Conservation (phyloP, 1,140 invertebrate species). For the Hyles euphorbiae region DNA sequence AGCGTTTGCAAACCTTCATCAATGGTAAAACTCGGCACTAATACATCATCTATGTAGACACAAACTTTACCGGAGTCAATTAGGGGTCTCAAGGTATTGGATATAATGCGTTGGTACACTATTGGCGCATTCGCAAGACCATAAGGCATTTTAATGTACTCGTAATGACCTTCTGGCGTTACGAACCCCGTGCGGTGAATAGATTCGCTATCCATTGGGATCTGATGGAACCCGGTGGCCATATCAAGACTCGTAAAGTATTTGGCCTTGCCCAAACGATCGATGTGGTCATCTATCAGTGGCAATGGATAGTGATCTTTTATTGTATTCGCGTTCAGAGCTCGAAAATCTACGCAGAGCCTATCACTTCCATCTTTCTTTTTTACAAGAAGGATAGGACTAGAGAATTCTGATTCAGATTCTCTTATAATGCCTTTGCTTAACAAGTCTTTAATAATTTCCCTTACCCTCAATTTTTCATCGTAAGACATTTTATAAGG, state of each 20-base stretch:
- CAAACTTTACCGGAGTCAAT: conserved; percentile 5
- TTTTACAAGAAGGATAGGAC: conserved; percentile 29
- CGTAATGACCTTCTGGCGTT: conserved; percentile 11
- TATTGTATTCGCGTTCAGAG: conserved; percentile 26
- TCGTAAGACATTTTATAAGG: conserved; percentile 32
- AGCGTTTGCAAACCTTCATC: conserved; percentile 49
- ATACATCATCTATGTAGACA: conserved; percentile 48
- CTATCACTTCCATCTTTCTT: conserved; percentile 30
- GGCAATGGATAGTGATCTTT: conserved; percentile 27
- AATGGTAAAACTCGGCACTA: conserved; percentile 49
- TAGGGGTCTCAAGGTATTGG: conserved; percentile 1
- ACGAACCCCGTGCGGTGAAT: conserved; percentile 7
- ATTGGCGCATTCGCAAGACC: conserved; percentile 4
- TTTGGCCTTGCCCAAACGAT: conserved; percentile 18
- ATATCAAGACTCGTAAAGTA: conserved; percentile 17
- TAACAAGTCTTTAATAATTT: conserved; percentile 46
- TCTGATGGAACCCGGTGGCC: conserved; percentile 15
- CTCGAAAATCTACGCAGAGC: conserved; percentile 23
- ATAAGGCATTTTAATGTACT: conserved; percentile 15
- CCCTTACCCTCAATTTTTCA: conserved; percentile 34
- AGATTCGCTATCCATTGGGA: not conserved
- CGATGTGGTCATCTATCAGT: conserved; percentile 30
- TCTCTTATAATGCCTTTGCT: conserved; percentile 43
- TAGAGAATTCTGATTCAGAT: conserved; percentile 33
- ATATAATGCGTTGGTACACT: conserved; percentile 12